Conservation (phyloP, 1,140 invertebrate genomes). For the Drosophila arizonae region DNA sequence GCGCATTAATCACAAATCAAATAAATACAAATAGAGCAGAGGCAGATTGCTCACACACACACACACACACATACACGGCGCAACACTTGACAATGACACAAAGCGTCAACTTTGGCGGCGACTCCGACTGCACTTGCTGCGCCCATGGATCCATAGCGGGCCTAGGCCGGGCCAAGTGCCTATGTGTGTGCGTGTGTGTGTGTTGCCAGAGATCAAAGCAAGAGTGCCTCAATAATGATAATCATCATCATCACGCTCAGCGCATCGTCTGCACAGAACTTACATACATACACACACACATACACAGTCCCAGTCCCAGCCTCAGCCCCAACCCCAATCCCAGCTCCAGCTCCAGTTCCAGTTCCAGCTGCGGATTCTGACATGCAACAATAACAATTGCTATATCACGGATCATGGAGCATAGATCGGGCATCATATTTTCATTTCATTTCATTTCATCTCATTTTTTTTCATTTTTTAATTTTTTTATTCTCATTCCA, state of each 20-base stretch:
- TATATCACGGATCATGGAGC: conserved; percentile 45
- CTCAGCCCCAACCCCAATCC: background rate
- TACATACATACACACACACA: background rate
- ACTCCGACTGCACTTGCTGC: conserved; percentile 65
- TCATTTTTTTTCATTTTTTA: background rate
- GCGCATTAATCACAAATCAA: conserved; percentile 71
- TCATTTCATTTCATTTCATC: background rate
- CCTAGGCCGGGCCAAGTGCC: conserved; percentile 23
- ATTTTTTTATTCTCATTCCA: conserved; percentile 26
- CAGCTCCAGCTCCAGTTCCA: no score
- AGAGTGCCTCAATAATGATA: conserved; percentile 81
- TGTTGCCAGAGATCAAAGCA: conserved; percentile 69
- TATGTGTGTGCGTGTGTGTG: conserved; percentile 5
- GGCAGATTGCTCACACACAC: conserved; percentile 31
- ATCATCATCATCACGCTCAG: conserved; percentile 66
- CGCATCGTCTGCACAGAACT: conserved; percentile 52
- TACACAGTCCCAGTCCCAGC: background rate
- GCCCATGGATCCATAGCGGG: conserved; percentile 39
- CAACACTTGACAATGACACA: conserved; percentile 79
- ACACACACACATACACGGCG: conserved; percentile 30
- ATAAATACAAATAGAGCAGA: conserved; percentile 67
- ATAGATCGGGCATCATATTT: background rate
- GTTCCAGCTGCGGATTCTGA: conserved; percentile 55
- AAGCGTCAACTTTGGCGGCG: conserved; percentile 77
- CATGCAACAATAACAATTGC: conserved; percentile 70